Percentiles rank a stretch among this genome's conserved stretches.
phyloP scores from a whole-genome alignment of 2,797 vertebrate species.

The Spinus olivaceus region DNA sequence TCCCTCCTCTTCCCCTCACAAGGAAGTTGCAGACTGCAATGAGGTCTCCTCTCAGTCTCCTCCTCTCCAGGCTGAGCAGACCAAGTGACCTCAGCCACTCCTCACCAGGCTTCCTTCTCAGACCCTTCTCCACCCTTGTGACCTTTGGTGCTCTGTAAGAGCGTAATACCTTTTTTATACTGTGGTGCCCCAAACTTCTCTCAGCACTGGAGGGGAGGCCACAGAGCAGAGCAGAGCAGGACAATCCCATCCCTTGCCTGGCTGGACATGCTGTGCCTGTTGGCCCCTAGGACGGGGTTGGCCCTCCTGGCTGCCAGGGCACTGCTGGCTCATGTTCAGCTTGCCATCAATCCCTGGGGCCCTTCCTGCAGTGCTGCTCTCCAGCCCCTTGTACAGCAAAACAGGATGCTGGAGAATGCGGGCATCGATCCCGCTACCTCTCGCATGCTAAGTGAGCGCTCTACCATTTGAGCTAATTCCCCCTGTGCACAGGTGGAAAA shows the following conservation, averaged over 20 bases:
- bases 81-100: not conserved
- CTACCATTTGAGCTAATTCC: conserved; percentile 62
- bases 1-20: rapidly evolving
- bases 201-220: rapidly evolving
- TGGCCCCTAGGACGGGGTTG: not conserved
- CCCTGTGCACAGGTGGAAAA: rapidly evolving
- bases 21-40: not conserved
- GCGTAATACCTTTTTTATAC: not conserved
- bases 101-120: not conserved
- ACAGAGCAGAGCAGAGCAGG: not conserved
- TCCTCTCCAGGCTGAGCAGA: not conserved
- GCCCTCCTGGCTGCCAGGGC: not conserved
- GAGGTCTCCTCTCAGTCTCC: not conserved
- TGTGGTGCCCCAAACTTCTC: no score
- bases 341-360: rapidly evolving
- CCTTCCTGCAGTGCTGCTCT: not conserved
- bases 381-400: not conserved
- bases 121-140: rapidly evolving
- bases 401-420: rapidly evolving
- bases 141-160: no score
- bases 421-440: conserved; percentile 64
- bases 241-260: rapidly evolving
- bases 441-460: conserved; percentile 69
- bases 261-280: not conserved
- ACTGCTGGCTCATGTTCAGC: rapidly evolving